phyloP scores from a whole-genome alignment of 2,113 vertebrate genomes.

The Amphiprion percula region DNA sequence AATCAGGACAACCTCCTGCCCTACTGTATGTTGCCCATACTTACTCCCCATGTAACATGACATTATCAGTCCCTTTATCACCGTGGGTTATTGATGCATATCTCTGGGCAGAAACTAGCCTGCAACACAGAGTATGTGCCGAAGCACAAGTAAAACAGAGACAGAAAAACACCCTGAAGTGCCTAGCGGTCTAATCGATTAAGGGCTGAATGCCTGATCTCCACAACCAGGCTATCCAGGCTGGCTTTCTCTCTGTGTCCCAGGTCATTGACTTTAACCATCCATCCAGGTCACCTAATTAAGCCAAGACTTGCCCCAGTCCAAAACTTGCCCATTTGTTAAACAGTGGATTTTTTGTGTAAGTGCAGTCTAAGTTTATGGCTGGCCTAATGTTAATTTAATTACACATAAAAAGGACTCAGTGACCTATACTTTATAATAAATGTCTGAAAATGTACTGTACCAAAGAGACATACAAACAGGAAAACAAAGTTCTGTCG shows the following conservation, averaged over 20 bases:
- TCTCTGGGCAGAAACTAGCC: conserved; percentile 18
- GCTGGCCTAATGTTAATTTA: no score
- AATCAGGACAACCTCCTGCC: no score
- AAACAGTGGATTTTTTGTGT: no score
- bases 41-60: neutral
- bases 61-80: neutral
- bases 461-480: neutral
- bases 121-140: conserved; percentile 5
- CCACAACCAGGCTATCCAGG: neutral
- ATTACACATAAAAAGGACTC: no score
- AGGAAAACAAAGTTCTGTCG: neutral
- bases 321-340: neutral
- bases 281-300: conserved; percentile 32
- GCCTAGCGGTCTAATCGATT: conserved; percentile 57
- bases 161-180: conserved; percentile 6
- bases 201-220: conserved; percentile 53
- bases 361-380: no score
- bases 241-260: conserved; percentile 2
- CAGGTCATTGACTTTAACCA: conserved; percentile 39
- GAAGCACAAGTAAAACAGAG: conserved; percentile 32
- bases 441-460: neutral
- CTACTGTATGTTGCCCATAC: neutral
- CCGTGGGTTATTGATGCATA: conserved; percentile 5
- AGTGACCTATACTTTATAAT: neutral
- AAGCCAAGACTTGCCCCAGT: neutral